Percentiles rank a stretch among this genome's conserved stretches.
These are phyloP conservation scores for Cebidichthys violaceus DNA, from an alignment of 2,113 vertebrate species.

Conservation along the genomic window DNA sequence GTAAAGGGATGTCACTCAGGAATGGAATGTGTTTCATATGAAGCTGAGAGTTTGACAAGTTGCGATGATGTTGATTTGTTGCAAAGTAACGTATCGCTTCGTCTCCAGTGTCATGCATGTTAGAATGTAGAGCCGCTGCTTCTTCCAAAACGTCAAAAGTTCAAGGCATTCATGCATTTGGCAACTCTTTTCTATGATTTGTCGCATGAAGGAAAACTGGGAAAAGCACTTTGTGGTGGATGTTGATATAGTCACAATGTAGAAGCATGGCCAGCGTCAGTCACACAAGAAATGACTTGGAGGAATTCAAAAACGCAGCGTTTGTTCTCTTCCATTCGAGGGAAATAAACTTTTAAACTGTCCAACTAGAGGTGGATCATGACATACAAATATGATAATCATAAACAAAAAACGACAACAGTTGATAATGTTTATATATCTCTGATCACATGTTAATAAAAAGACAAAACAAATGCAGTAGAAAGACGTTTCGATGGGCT, in stretches of 20 bases:
- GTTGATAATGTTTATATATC: conserved; percentile 86
- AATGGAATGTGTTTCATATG: conserved; percentile 77
- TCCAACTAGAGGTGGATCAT: conserved; percentile 42
- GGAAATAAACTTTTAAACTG: conserved; percentile 58
- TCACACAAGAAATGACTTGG: conserved; percentile 61
- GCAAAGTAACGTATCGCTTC: conserved; percentile 77
- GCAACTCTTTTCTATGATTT: conserved; percentile 82
- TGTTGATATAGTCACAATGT: conserved; percentile 75
- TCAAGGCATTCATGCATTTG: conserved; percentile 97
- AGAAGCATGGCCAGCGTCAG: conserved; percentile 70
- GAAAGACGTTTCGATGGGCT: conserved; percentile 56
- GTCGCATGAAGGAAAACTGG: conserved; percentile 76
- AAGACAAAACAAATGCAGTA: conserved; percentile 74
- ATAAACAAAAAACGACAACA: conserved; percentile 61
- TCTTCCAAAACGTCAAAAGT: conserved; percentile 80
- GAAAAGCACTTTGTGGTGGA: conserved; percentile 85
- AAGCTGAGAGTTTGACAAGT: conserved; percentile 67
- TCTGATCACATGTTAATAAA: conserved; percentile 72
- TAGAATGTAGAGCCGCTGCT: conserved; percentile 74
- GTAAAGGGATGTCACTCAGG: conserved; percentile 85
- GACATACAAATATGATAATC: conserved; percentile 67
- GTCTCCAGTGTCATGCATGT: conserved; percentile 87
- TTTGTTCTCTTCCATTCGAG: conserved; percentile 54
- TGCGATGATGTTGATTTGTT: conserved; percentile 76
- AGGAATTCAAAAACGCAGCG: conserved; percentile 61